A percentile compares a stretch with the other conserved stretches of the same genome.
These are phyloP conservation scores for Oncorhynchus clarkii DNA, from an alignment of 2,113 vertebrate genomes.

Conservation along the genomic window DNA sequence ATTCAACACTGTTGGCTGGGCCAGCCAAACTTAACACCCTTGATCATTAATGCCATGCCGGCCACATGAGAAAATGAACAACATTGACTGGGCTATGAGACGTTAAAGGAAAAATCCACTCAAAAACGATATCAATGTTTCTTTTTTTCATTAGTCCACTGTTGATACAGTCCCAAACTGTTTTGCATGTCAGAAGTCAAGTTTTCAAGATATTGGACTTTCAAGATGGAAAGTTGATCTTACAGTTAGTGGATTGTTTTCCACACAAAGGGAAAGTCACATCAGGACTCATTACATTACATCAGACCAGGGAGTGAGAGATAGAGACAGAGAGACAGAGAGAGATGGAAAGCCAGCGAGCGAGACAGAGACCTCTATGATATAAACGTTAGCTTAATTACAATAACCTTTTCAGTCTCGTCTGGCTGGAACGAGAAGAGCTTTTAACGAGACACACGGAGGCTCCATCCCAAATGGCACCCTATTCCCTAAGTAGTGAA, in stretches of 20 bases:
- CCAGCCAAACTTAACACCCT: not conserved
- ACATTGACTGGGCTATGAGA: not conserved
- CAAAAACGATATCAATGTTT: too few relatives aligned
- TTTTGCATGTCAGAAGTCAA: too few relatives aligned
- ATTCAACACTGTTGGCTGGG: not conserved
- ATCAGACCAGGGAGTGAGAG: not conserved
- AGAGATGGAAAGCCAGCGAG: not conserved
- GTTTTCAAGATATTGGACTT: too few relatives aligned
- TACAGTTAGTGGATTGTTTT: not conserved
- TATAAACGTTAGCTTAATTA: slow-evolving; percentile 15
- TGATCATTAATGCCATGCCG: not conserved
- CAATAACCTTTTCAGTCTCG: slow-evolving; percentile 26
- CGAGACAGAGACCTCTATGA: not conserved
- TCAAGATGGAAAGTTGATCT: not conserved
- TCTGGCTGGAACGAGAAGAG: not conserved
- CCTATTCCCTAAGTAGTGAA: not conserved
- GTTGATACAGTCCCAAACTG: too few relatives aligned
- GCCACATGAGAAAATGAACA: not conserved
- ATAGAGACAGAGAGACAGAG: not conserved
- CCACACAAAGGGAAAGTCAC: not conserved
- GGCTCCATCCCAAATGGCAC: slow-evolving; percentile 7
- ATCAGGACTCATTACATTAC: not conserved
- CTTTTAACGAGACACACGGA: slow-evolving; percentile 2
- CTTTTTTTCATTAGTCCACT: too few relatives aligned
- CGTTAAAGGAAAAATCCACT: too few relatives aligned